A percentile compares a stretch with the other conserved stretches of the same genome.
Evolutionary conservation across 2,888 invertebrate genomes (phyloP).

Genomic region (Lamellibrachia satsuma): DNA sequence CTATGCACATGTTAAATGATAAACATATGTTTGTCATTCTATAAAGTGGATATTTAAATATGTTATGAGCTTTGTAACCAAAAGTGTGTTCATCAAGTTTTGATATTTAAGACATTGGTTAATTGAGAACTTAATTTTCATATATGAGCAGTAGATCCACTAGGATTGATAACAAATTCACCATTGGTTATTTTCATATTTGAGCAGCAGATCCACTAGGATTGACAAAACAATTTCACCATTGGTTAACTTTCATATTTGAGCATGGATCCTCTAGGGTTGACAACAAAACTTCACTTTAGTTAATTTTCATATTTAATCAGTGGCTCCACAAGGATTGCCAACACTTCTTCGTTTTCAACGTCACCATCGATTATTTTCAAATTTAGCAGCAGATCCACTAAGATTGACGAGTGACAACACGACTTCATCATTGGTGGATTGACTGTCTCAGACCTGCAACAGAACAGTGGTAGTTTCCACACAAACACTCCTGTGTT

Average conservation of each 20-base stretch:
- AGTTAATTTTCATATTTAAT: background rate
- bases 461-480: background rate
- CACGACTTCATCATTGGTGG: background rate
- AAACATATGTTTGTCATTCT: background rate
- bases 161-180: background rate
- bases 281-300: background rate
- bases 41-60: background rate
- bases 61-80: constrained; percentile 1
- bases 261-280: background rate
- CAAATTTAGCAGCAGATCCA: background rate
- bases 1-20: background rate
- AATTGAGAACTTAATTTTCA: background rate
- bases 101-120: background rate
- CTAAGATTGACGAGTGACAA: background rate
- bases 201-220: background rate
- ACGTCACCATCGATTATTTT: background rate
- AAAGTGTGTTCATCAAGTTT: background rate
- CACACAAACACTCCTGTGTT: background rate
- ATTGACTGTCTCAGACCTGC: background rate
- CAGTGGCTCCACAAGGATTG: too few relatives aligned
- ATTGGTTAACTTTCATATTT: background rate
- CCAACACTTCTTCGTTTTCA: too few relatives aligned
- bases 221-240: background rate
- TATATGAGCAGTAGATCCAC: background rate
- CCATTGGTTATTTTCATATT: background rate